Percentiles rank a stretch among this genome's conserved stretches.
Evolutionary conservation across 2,888 invertebrate genomes (phyloP).

Genomic region (Scaptomyza parva): DNA sequence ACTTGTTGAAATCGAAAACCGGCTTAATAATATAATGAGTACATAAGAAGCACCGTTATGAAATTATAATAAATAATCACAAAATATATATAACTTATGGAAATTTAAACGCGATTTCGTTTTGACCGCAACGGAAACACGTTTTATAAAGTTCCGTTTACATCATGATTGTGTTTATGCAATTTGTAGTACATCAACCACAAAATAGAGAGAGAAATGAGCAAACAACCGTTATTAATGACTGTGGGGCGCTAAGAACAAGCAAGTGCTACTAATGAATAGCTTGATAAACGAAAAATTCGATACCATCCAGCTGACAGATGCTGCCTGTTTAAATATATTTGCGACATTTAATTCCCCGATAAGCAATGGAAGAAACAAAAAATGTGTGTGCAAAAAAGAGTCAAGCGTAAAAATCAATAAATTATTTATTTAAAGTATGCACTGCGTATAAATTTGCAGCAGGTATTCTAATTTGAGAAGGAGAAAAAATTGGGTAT

Average conservation of each 20-base stretch:
- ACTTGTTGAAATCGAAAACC: constrained; percentile 49
- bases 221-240: constrained; percentile 25
- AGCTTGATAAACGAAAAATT: constrained; percentile 39
- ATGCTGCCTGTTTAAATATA: constrained; percentile 31
- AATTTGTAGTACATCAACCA: constrained; percentile 10
- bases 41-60: constrained; percentile 52
- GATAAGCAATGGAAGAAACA: constrained; percentile 16
- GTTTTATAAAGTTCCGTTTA: constrained; percentile 23
- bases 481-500: neutral
- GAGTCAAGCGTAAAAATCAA: constrained; percentile 22
- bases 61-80: constrained; percentile 29
- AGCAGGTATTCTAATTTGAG: constrained; percentile 3
- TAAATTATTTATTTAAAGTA: constrained; percentile 27
- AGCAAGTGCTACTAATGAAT: constrained; percentile 47
- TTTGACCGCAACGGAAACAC: constrained; percentile 3
- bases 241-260: constrained; percentile 12
- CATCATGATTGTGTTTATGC: constrained; percentile 11
- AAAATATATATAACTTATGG: constrained; percentile 1
- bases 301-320: constrained; percentile 31
- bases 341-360: constrained; percentile 37
- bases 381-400: neutral
- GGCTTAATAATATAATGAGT: constrained; percentile 41
- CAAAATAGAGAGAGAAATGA: constrained; percentile 11
- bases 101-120: constrained; percentile 8
- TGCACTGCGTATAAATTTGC: neutral